Evolutionary conservation across 1,140 invertebrate species (phyloP), one percentile per base, ranked within the genome.

Genomic region (Halesus radiatus): DNA sequence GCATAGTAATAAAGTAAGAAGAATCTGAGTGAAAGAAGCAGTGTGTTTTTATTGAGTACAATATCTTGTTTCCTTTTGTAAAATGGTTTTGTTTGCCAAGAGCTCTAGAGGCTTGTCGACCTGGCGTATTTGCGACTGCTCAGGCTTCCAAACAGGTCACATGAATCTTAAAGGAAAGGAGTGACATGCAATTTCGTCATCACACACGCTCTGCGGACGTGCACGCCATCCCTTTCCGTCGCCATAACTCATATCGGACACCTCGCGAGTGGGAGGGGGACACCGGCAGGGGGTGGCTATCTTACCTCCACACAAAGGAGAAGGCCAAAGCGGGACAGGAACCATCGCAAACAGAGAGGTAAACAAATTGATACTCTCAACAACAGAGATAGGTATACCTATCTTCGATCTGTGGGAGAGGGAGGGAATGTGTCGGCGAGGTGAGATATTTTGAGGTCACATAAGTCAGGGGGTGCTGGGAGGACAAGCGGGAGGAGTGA

Each of bases 171-270:
- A 83, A 83, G 79, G 79, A 80, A 83, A 83, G 73, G 79, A 83
- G 73, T 83, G 81, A 83, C 81, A 83, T 83, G 81, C 81, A 83
- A 83, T 83, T 83, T 83, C 81, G 81, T 83, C 81, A 83, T 83
- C 81, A 83, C 81, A 83, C 81, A 83, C 81, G 81, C 79, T 83
- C 76, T 37, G 52, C 50, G 81, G 81, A 83, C 81, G 81, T 79
- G 79, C 81, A 83, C 81, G 81, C 81, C 81, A 83, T 79, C 79
- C 76, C 81, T 79, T 82, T 83, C 81, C 81, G 81, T 80, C 81
- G 72, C 79, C 76, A 83, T 83, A 83, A 83, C 81, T 83, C 81
- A 83, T 83, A 83, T 80, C 79, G 81, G 81, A 83, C 81, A 83
- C 81, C 75, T 56, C 76, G 78, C 74, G 58, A 54, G 74, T 20